Base-by-base conservation (phyloP, 37 sponge, comb jelly and placozoan genomes). In the Oscarella lobularis region DNA sequence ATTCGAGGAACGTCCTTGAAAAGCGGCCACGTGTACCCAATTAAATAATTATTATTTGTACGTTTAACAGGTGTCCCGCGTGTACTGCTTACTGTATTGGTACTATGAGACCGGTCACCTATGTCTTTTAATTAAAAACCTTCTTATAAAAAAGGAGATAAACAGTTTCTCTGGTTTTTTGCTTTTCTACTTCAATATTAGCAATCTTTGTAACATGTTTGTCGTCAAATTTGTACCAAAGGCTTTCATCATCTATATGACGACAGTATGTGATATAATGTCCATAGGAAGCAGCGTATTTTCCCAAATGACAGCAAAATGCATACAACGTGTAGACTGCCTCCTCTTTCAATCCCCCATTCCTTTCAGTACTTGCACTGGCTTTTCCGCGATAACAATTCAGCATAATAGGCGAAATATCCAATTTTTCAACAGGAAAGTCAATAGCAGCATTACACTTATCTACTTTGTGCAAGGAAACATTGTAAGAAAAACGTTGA, bases 191-290 rank as follows among this genome's bases (percentile, higher is more conserved):
- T 33, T 78, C 76, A 32, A 88, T 88, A 39, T 85, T 70, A 4
- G 6, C 40, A 1, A 87, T 67, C 38, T 1, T 35, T 0, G 31
- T 37, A 20, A 88, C 89, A 38, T 31, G 38, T 30, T 71, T 34
- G 39, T 88, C 89, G 54, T 88, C 78, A 37, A 79, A 86, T 39
- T 79, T 38, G 74, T 75, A 81, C 85, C 85, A 88, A 34, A 33
- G 6, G 0, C 40, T 20, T 9, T 48, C 60, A 9, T 48, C 39
- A 48, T 78, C 37, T 32, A 48, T 1, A 29, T 67, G 37, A 34
- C 73, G 73, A 67, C 85, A 75, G 38, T 85, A 88, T 33, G 89
- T 76, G 31, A 88, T 60, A 35, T 88, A 88, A 39, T 88, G 89
- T 0, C 89, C 89, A 40, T 38, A 81, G 33, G 71, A 78, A 31